Evolutionary conservation across 23 tunicate genomes (phyloP).

Genomic region (Ascidia mentula): DNA sequence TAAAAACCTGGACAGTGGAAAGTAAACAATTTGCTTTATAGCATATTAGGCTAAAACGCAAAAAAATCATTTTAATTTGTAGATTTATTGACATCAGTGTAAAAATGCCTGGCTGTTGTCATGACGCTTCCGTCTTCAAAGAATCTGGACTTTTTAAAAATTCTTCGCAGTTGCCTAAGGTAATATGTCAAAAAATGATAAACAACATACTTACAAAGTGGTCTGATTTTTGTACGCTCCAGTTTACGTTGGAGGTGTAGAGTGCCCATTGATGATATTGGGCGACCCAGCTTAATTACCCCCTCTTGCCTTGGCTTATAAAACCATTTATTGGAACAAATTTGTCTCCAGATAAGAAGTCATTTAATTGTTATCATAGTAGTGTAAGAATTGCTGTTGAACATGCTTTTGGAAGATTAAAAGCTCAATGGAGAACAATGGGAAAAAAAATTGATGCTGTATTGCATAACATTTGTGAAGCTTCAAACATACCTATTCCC

Average conservation of each 20-base stretch:
- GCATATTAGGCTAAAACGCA: too few relatives aligned
- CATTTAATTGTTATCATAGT: slow-evolving; percentile 25
- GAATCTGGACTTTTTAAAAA: not conserved
- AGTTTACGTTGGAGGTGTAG: not conserved
- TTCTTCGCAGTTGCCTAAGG: not conserved
- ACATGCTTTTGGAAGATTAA: slow-evolving; percentile 36
- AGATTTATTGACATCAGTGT: not conserved
- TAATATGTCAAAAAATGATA: too few relatives aligned
- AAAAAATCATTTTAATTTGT: not conserved
- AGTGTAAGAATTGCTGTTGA: slow-evolving; percentile 17
- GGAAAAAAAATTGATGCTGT: slow-evolving; percentile 26
- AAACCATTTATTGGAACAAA: slow-evolving; percentile 19
- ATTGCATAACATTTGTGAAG: slow-evolving; percentile 29
- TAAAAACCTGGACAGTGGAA: too few relatives aligned
- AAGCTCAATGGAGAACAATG: slow-evolving; percentile 34
- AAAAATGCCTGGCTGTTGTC: not conserved
- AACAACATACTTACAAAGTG: not conserved
- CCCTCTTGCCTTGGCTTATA: slow-evolving; percentile 25
- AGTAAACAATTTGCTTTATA: too few relatives aligned
- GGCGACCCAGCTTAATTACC: slow-evolving; percentile 45
- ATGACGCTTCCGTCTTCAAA: slow-evolving; percentile 7
- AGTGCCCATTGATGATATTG: slow-evolving; percentile 19
- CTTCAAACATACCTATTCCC: not conserved
- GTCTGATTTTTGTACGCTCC: slow-evolving; percentile 1
- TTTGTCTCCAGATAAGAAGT: slow-evolving; percentile 7